These are phyloP conservation scores for Lasioglossum baleicum DNA, from an alignment of 1,140 invertebrate genomes.

Conservation along the genomic window DNA sequence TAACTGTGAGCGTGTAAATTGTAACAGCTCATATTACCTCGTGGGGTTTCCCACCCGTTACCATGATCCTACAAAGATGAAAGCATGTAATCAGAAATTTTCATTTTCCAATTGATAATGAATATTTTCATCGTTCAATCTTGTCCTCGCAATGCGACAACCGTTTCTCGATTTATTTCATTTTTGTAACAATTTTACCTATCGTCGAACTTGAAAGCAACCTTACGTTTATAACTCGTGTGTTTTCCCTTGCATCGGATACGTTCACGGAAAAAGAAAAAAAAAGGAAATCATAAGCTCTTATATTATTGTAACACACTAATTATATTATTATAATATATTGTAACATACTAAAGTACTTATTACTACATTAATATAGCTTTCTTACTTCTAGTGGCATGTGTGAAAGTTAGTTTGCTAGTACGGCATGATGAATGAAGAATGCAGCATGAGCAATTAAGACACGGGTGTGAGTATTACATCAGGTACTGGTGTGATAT, in stretches of 20 bases:
- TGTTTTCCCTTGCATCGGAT: neutral
- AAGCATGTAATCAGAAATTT: conserved; percentile 16
- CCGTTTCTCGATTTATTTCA: neutral
- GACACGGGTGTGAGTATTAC: conserved; percentile 93
- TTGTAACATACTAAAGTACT: conserved; percentile 44
- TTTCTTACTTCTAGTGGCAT: conserved; percentile 71
- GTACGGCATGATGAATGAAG: conserved; percentile 79
- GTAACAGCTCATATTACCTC: conserved; percentile 85
- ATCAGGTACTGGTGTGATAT: conserved; percentile 95
- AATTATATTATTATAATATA: conserved; percentile 24
- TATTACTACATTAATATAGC: conserved; percentile 42
- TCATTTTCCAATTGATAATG: neutral
- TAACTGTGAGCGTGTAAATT: conserved; percentile 90
- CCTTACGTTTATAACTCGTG: neutral
- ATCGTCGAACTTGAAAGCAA: neutral
- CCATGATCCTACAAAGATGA: conserved; percentile 73
- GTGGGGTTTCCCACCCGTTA: conserved; percentile 85
- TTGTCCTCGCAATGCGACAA: neutral
- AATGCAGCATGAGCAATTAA: conserved; percentile 79
- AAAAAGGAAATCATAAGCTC: neutral
- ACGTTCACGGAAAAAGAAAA: no score
- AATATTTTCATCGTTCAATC: neutral
- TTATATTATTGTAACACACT: conserved; percentile 11
- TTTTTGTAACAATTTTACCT: neutral
- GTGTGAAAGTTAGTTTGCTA: conserved; percentile 68